Conservation (phyloP, 2,888 invertebrate species). For the Napeogenes sylphis region DNA sequence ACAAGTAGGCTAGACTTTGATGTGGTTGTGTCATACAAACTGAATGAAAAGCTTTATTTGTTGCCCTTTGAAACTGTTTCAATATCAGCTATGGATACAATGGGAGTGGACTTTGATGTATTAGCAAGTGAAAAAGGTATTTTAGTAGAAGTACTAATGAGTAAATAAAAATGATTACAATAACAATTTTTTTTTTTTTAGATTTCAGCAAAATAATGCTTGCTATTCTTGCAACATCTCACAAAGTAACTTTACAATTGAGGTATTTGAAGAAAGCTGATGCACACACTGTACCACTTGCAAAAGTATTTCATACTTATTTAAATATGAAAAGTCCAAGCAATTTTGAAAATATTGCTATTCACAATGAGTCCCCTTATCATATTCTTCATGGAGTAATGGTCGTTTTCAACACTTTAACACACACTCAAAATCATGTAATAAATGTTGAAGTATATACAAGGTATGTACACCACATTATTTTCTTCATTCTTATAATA, state of each 20-base stretch:
- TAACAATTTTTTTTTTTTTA: constrained; percentile 15
- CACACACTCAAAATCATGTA: constrained; percentile 15
- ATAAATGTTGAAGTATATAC: constrained; percentile 44
- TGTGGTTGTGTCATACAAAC: constrained; percentile 48
- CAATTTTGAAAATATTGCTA: constrained; percentile 39
- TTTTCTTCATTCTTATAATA: too few relatives aligned
- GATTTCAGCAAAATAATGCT: constrained; percentile 19
- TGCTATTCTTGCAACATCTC: constrained; percentile 46
- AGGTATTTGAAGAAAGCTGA: constrained; percentile 40
- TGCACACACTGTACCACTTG: constrained; percentile 15
- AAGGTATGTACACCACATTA: constrained; percentile 42
- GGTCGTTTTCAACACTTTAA: constrained; percentile 37
- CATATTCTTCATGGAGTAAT: constrained; percentile 56
- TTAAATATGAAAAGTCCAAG: background rate
- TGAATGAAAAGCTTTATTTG: constrained; percentile 39
- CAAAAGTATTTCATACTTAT: background rate
- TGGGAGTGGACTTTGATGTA: constrained; percentile 54
- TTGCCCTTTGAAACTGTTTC: constrained; percentile 51
- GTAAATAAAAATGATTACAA: background rate
- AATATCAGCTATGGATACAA: constrained; percentile 46
- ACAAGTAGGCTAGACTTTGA: constrained; percentile 47
- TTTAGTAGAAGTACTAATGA: background rate
- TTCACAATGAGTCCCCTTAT: constrained; percentile 52
- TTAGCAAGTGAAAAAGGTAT: constrained; percentile 44
- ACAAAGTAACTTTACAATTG: constrained; percentile 46